Conservation (phyloP, 2,113 vertebrate species). For the Cariama cristata region DNA sequence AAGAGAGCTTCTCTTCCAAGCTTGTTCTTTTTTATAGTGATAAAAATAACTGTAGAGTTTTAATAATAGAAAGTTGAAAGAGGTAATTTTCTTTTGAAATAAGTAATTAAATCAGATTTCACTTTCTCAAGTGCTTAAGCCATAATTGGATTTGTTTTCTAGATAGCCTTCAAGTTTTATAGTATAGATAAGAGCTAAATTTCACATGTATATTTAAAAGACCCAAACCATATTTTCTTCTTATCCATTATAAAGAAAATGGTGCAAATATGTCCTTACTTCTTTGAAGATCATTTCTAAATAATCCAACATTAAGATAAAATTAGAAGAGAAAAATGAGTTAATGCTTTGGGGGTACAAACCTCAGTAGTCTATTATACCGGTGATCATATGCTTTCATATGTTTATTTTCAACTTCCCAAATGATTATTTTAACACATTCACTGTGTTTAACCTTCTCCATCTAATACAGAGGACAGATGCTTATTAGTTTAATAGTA, state of each 20-base stretch:
- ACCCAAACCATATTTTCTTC: not conserved
- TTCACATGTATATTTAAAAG: not conserved
- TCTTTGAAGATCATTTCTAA: not conserved
- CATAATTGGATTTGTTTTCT: slow-evolving; percentile 16
- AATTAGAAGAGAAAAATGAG: not conserved
- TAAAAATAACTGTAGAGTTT: slow-evolving; percentile 6
- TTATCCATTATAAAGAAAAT: not conserved
- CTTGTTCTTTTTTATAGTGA: not conserved
- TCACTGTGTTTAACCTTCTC: not conserved
- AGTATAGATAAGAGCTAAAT: not conserved
- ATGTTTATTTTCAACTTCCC: not conserved
- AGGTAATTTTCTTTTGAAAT: not conserved
- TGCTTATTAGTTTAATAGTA: not conserved
- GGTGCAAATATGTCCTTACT: not conserved
- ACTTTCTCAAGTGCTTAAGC: not conserved
- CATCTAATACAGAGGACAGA: not conserved
- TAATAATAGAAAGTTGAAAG: not conserved
- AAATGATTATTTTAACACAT: not conserved
- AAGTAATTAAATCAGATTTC: slow-evolving; percentile 41
- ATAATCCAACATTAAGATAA: not conserved
- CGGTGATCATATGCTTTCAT: not conserved
- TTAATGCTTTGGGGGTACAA: not conserved
- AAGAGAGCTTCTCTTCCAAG: not conserved
- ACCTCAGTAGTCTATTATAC: not conserved
- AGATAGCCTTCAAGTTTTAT: not conserved